A percentile compares a stretch with the other conserved stretches of the same genome.
phyloP scores from a whole-genome alignment of 2,888 invertebrate genomes.

The Drosophila peninsularis region DNA sequence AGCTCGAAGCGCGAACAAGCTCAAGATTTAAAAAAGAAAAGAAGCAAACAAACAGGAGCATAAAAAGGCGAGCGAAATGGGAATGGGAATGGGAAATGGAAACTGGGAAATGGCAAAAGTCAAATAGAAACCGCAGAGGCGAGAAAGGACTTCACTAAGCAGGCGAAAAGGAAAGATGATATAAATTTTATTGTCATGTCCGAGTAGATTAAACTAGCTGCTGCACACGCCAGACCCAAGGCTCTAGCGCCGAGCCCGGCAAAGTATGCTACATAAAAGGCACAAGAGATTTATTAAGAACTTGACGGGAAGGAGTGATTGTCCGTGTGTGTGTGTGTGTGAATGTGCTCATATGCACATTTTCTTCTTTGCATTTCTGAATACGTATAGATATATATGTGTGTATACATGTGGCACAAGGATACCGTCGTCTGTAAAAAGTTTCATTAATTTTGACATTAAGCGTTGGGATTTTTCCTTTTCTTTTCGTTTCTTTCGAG shows the following conservation, averaged over 20 bases:
- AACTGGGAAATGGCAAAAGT: slow-evolving; percentile 51
- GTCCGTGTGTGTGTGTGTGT: slow-evolving; percentile 18
- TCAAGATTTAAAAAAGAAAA: slow-evolving; percentile 51
- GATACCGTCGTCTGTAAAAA: slow-evolving; percentile 35
- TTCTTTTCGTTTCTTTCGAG: slow-evolving; percentile 16
- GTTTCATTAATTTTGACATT: slow-evolving; percentile 64
- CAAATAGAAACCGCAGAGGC: slow-evolving; percentile 75
- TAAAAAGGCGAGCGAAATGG: slow-evolving; percentile 67
- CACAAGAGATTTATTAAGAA: slow-evolving; percentile 69
- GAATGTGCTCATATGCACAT: slow-evolving; percentile 33
- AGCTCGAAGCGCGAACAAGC: slow-evolving; percentile 62
- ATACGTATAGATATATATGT: slow-evolving; percentile 5
- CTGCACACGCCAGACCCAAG: slow-evolving; percentile 49
- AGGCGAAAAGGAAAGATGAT: slow-evolving; percentile 66
- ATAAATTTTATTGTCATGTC: slow-evolving; percentile 81
- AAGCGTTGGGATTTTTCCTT: slow-evolving; percentile 32
- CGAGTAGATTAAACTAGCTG: slow-evolving; percentile 81
- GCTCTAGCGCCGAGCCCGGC: slow-evolving; percentile 38
- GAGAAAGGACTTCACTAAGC: slow-evolving; percentile 77
- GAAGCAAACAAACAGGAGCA: slow-evolving; percentile 40
- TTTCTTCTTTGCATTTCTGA: slow-evolving; percentile 47
- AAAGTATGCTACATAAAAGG: slow-evolving; percentile 65
- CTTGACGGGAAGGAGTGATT: slow-evolving; percentile 26
- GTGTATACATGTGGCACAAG: background rate
- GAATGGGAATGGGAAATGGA: slow-evolving; percentile 55